Evolutionary conservation across 2,888 invertebrate genomes (phyloP).

Genomic region (Drosophila atripex): DNA sequence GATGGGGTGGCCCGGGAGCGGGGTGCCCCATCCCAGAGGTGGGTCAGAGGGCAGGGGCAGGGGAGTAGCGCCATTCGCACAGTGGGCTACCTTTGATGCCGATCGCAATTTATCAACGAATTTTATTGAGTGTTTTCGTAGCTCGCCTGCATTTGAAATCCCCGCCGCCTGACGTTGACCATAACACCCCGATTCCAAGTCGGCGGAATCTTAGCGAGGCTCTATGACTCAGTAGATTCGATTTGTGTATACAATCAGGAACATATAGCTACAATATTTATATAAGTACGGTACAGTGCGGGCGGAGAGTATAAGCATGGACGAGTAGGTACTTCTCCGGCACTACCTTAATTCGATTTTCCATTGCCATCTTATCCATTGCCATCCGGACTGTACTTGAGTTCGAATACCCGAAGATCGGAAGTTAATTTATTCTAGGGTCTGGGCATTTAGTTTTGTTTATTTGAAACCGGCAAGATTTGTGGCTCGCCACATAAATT

Average conservation of each 20-base stretch:
- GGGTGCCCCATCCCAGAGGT: too few relatives aligned
- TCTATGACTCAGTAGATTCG: constrained; percentile 56
- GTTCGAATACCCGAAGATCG: constrained; percentile 41
- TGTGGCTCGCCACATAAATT: constrained; percentile 77
- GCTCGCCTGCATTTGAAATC: constrained; percentile 74
- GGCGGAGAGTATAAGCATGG: background rate
- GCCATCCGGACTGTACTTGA: constrained; percentile 23
- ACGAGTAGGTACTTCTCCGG: too few relatives aligned
- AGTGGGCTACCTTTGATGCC: constrained; percentile 80
- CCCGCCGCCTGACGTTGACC: constrained; percentile 78
- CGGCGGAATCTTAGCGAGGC: constrained; percentile 10
- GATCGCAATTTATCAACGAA: constrained; percentile 78
- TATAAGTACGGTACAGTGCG: constrained; percentile 40
- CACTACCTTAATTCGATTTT: too few relatives aligned
- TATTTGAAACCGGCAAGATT: constrained; percentile 72
- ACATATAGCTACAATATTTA: constrained; percentile 19
- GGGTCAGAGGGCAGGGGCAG: background rate
- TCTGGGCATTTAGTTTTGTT: constrained; percentile 68
- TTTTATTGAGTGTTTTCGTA: constrained; percentile 80
- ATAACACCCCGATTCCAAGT: constrained; percentile 66
- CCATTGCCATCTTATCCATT: background rate
- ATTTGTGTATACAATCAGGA: constrained; percentile 61
- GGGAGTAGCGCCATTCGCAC: constrained; percentile 77
- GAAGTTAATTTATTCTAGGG: constrained; percentile 73
- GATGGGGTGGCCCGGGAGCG: constrained; percentile 69